phyloP scores from a whole-genome alignment of 2,888 invertebrate species.

The Aspidiotus rigidus region DNA sequence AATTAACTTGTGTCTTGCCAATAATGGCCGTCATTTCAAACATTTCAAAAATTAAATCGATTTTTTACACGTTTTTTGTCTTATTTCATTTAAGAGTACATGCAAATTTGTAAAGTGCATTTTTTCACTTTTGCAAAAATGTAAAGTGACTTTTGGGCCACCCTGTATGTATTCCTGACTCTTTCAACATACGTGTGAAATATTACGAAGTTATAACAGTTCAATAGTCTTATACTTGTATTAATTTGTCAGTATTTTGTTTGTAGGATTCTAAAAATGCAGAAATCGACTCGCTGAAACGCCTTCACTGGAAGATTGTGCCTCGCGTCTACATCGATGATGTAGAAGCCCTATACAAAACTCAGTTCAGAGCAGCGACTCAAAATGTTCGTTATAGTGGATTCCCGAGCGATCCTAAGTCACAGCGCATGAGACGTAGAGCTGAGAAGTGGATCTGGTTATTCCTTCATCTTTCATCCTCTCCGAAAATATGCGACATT shows the following conservation, averaged over 20 bases:
- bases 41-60: not conserved
- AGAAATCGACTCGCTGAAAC: constrained; percentile 1
- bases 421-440: not conserved
- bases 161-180: not conserved
- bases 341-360: constrained; percentile 4
- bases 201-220: not conserved
- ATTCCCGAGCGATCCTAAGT: not conserved
- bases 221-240: not conserved
- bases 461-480: constrained; percentile 8
- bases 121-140: not conserved
- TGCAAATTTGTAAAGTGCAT: not conserved
- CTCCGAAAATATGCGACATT: constrained; percentile 3
- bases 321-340: constrained; percentile 5
- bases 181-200: no score
- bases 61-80: not conserved
- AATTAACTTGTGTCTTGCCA: not conserved
- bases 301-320: not conserved
- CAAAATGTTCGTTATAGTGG: not conserved
- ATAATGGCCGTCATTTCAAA: not conserved
- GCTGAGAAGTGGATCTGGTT: constrained; percentile 4
- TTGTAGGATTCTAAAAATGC: constrained; percentile 1
- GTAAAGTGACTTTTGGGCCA: not conserved
- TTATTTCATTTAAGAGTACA: not conserved
- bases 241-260: constrained; percentile 1
- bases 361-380: not conserved